These are phyloP conservation scores for Rhinoderma darwinii DNA, from an alignment of 2,113 vertebrate species.

Conservation along the genomic window DNA sequence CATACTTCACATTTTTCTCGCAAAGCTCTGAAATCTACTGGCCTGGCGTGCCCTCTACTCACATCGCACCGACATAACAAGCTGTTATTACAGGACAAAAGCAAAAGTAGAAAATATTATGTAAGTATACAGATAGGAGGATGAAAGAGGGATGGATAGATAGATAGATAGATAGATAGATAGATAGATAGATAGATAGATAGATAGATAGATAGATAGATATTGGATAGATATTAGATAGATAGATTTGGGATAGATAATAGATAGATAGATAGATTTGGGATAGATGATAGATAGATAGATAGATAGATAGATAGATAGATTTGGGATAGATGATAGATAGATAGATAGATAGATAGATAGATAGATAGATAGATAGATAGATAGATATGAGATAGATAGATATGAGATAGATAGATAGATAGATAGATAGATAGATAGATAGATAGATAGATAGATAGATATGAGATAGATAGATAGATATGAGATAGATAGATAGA, in stretches of 20 bases:
- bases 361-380: background rate
- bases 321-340: too few relatives aligned
- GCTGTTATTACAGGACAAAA: background rate
- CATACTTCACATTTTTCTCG: constrained; percentile 38
- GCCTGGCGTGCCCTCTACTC: background rate
- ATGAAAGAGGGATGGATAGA: background rate
- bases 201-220: constrained; percentile 4
- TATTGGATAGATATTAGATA: background rate
- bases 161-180: background rate
- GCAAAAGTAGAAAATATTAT: background rate
- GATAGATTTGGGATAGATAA: background rate
- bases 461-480: background rate
- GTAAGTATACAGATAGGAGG: background rate
- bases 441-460: background rate
- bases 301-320: background rate
- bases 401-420: background rate
- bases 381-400: background rate
- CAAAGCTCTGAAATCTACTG: background rate
- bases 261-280: background rate
- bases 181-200: background rate
- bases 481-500: background rate
- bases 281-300: background rate
- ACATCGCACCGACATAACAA: background rate
- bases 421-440: background rate
- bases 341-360: background rate